phyloP scores from a whole-genome alignment of 1,140 invertebrate species.

The Pantala flavescens region DNA sequence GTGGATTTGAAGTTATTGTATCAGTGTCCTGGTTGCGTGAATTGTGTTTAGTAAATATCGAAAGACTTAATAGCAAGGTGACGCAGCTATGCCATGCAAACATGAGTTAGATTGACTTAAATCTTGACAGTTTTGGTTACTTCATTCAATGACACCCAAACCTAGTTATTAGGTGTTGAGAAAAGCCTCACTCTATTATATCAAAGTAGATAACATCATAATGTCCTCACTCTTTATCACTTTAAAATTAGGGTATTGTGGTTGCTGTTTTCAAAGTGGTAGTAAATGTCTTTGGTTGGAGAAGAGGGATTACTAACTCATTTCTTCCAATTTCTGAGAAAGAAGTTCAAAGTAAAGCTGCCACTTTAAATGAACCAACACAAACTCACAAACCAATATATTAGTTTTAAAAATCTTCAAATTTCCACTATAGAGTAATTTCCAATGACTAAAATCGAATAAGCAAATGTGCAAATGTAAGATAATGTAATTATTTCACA shows the following conservation, averaged over 20 bases:
- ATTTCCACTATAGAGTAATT: conserved; percentile 8
- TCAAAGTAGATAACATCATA: conserved; percentile 7
- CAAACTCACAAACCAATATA: background rate
- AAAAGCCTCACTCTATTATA: conserved; percentile 8
- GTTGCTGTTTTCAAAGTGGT: background rate
- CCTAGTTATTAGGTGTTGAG: background rate
- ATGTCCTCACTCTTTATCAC: conserved; percentile 5
- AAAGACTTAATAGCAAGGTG: background rate
- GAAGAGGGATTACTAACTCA: background rate
- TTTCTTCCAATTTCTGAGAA: background rate
- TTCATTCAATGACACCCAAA: background rate
- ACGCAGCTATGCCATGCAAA: background rate
- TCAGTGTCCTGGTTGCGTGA: conserved; percentile 1
- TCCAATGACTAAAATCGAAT: background rate
- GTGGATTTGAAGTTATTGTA: background rate
- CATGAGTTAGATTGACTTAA: background rate
- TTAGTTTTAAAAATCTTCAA: background rate
- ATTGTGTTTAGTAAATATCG: background rate
- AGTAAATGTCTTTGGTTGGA: background rate
- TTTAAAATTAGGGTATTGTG: background rate
- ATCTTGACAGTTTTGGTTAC: background rate
- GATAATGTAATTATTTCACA: conserved; percentile 8
- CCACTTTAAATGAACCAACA: background rate
- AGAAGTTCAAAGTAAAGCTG: background rate
- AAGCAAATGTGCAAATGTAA: background rate